Evolutionary conservation across 2,113 vertebrate species (phyloP).

Genomic region (Urocolius indicus): DNA sequence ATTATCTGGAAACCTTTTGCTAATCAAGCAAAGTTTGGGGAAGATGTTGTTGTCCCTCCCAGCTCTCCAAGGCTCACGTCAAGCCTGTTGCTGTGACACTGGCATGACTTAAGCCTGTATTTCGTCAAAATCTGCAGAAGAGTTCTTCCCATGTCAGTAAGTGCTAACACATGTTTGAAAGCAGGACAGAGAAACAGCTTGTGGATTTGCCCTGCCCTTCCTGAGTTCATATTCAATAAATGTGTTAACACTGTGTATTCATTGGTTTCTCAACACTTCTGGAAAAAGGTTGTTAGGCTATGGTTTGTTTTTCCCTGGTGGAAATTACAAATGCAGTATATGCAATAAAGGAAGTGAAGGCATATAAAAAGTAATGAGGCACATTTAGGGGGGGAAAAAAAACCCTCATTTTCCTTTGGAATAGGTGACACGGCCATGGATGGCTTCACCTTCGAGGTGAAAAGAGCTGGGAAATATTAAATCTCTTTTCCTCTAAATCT

Average conservation of each 20-base stretch:
- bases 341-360: slow-evolving; percentile 58
- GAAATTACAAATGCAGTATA: slow-evolving; percentile 44
- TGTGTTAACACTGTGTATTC: slow-evolving; percentile 58
- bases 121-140: slow-evolving; percentile 13
- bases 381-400: not conserved
- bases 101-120: slow-evolving; percentile 11
- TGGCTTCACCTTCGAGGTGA: slow-evolving; percentile 26
- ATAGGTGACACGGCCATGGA: not conserved
- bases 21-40: not conserved
- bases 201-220: slow-evolving; percentile 54
- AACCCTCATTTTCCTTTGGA: not conserved
- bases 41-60: not conserved
- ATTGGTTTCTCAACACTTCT: slow-evolving; percentile 55
- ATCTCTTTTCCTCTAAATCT: not conserved
- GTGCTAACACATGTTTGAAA: slow-evolving; percentile 73
- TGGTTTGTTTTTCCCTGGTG: slow-evolving; percentile 61
- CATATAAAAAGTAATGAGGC: slow-evolving; percentile 39
- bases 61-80: not conserved
- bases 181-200: slow-evolving; percentile 59
- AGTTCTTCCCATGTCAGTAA: slow-evolving; percentile 69
- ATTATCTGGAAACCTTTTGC: not conserved
- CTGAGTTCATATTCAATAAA: slow-evolving; percentile 66
- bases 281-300: slow-evolving; percentile 57
- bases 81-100: not conserved
- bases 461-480: not conserved